Conservation (phyloP, 2,113 vertebrate species). For the Gambusia affinis region DNA sequence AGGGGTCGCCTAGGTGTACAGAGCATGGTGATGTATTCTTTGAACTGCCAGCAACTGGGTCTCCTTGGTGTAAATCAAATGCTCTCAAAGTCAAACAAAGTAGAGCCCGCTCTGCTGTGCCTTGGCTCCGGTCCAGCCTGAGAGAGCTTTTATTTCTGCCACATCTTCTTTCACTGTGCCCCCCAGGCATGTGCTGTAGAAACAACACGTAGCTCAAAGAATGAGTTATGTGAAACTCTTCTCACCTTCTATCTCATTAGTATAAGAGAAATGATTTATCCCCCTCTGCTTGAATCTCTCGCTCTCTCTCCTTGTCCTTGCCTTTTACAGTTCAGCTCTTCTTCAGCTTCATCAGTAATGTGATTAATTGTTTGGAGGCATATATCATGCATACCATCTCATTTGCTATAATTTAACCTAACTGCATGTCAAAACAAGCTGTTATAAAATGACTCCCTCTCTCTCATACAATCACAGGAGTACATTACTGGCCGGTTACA, state of each 20-base stretch:
- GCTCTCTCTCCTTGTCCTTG: constrained; percentile 57
- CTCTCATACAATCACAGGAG: background rate
- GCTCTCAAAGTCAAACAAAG: constrained; percentile 78
- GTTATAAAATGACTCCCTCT: constrained; percentile 16
- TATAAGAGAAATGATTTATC: constrained; percentile 64
- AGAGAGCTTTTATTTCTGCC: constrained; percentile 65
- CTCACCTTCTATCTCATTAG: constrained; percentile 75
- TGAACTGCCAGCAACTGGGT: constrained; percentile 62
- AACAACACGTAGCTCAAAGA: constrained; percentile 63
- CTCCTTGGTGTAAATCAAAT: constrained; percentile 71
- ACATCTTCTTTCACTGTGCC: constrained; percentile 65
- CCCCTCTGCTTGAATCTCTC: constrained; percentile 29
- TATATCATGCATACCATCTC: constrained; percentile 48
- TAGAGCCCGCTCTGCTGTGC: constrained; percentile 63
- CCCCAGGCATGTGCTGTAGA: constrained; percentile 66
- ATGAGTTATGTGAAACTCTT: constrained; percentile 71
- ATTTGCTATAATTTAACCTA: constrained; percentile 57
- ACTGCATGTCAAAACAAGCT: constrained; percentile 57
- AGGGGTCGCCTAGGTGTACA: constrained; percentile 36
- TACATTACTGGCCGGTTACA: constrained; percentile 15
- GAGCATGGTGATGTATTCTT: constrained; percentile 53
- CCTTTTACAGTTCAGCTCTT: constrained; percentile 63
- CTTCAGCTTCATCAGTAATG: constrained; percentile 63
- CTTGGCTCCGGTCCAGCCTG: constrained; percentile 64
- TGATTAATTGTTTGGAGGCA: constrained; percentile 68